Conservation (phyloP, 1,140 invertebrate species). For the Grapholita molesta region DNA sequence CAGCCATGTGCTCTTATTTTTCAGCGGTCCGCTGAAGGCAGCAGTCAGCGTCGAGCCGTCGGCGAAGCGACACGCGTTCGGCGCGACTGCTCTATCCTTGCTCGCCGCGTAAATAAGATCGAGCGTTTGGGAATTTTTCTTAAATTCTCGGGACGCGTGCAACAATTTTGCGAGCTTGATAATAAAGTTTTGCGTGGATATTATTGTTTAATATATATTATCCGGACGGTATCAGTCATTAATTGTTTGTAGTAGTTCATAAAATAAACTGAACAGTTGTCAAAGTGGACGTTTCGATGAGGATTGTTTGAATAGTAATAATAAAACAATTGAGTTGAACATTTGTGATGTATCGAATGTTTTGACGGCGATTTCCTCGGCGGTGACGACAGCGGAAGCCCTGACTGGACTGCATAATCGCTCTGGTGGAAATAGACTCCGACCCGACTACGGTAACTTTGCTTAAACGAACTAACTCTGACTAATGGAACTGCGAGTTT, state of each 20-base stretch:
- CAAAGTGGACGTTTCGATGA: not conserved
- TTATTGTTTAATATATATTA: not conserved
- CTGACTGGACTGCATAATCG: conserved; percentile 15
- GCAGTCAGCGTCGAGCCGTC: conserved; percentile 3
- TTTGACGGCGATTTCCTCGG: conserved; percentile 13
- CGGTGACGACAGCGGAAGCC: conserved; percentile 8
- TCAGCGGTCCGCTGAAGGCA: conserved; percentile 1
- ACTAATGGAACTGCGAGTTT: not conserved
- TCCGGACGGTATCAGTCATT: too few relatives aligned
- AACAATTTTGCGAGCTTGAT: not conserved
- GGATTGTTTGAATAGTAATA: not conserved
- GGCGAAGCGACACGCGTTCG: not conserved
- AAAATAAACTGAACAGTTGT: not conserved
- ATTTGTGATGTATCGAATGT: conserved; percentile 14
- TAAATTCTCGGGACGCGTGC: not conserved
- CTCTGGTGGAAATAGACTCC: conserved; percentile 7
- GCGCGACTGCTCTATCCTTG: not conserved
- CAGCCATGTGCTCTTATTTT: conserved; percentile 15
- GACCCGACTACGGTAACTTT: conserved; percentile 1
- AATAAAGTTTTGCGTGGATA: conserved; percentile 1
- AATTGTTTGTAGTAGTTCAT: too few relatives aligned
- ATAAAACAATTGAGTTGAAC: conserved; percentile 8
- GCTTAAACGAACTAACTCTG: conserved; percentile 5
- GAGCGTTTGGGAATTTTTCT: conserved; percentile 2
- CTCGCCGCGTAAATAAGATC: conserved; percentile 7